Conservation (phyloP, 2,888 invertebrate genomes). For the Xiphydria camelus region DNA sequence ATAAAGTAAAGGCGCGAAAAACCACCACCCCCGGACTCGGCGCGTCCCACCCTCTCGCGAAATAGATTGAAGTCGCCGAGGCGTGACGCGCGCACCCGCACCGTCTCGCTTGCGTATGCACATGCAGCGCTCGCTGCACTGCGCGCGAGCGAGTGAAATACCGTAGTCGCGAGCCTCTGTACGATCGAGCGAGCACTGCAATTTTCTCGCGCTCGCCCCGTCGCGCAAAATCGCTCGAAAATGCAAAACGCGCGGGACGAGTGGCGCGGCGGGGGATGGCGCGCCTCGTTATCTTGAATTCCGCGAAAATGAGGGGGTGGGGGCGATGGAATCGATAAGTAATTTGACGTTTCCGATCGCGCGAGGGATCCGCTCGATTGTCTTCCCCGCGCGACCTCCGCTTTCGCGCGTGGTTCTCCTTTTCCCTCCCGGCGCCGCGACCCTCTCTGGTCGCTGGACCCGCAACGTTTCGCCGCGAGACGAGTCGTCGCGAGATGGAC, state of each 20-base stretch:
- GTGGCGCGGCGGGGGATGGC: conserved; percentile 3
- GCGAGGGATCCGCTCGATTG: conserved; percentile 22
- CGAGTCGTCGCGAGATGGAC: not conserved
- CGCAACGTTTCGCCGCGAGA: not conserved
- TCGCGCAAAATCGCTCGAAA: conserved; percentile 29
- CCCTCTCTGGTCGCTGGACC: no score
- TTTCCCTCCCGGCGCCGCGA: no score
- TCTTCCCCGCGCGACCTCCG: no score
- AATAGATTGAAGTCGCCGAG: conserved; percentile 38
- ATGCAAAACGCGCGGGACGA: conserved; percentile 25
- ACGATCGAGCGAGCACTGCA: no score
- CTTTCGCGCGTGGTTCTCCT: no score
- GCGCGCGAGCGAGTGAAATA: no score
- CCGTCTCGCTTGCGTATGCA: no score
- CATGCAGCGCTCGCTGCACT: no score
- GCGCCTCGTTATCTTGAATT: conserved; percentile 21
- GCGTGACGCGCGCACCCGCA: conserved; percentile 26
- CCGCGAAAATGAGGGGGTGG: conserved; percentile 13
- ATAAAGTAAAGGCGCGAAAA: no score
- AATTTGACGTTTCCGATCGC: conserved; percentile 12
- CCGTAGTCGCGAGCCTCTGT: no score
- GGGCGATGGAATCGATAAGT: conserved; percentile 11
- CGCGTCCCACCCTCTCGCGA: conserved; percentile 21
- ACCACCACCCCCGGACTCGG: no score
- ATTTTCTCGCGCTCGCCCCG: conserved; percentile 12